A percentile compares a stretch with the other conserved stretches of the same genome.
phyloP scores from a whole-genome alignment of 2,113 vertebrate species.

The Sciurus niger region DNA sequence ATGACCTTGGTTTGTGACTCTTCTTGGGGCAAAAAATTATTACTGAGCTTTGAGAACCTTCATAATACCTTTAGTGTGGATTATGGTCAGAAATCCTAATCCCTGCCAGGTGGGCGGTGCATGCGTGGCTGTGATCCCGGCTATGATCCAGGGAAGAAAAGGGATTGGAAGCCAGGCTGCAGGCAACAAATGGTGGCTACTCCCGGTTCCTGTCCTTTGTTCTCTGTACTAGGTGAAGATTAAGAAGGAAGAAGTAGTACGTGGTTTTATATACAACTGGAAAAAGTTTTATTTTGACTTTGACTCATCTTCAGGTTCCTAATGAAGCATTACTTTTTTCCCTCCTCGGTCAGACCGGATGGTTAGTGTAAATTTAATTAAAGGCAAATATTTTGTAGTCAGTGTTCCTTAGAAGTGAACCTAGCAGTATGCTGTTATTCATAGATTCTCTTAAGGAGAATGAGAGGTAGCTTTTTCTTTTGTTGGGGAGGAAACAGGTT shows the following conservation, averaged over 20 bases:
- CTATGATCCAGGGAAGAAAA: neutral
- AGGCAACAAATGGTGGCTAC: neutral
- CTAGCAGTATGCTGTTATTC: neutral
- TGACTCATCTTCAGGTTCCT: conserved; percentile 22
- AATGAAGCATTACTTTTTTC: neutral
- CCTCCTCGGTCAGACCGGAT: neutral
- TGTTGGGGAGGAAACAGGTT: neutral
- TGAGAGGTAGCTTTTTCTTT: neutral
- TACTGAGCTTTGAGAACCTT: neutral
- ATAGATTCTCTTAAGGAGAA: neutral
- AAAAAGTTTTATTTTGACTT: neutral
- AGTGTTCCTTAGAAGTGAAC: neutral
- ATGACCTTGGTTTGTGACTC: neutral
- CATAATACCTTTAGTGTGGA: neutral
- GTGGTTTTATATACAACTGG: neutral
- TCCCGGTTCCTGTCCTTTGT: neutral
- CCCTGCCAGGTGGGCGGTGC: no score
- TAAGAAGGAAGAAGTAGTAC: neutral
- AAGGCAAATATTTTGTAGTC: neutral
- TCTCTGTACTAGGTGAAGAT: neutral
- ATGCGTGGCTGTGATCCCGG: no score
- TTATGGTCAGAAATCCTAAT: neutral
- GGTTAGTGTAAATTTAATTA: neutral
- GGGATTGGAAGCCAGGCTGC: neutral
- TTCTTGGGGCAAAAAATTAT: neutral